Conservation (phyloP, 2,888 invertebrate species). For the Sympetrum striolatum region DNA sequence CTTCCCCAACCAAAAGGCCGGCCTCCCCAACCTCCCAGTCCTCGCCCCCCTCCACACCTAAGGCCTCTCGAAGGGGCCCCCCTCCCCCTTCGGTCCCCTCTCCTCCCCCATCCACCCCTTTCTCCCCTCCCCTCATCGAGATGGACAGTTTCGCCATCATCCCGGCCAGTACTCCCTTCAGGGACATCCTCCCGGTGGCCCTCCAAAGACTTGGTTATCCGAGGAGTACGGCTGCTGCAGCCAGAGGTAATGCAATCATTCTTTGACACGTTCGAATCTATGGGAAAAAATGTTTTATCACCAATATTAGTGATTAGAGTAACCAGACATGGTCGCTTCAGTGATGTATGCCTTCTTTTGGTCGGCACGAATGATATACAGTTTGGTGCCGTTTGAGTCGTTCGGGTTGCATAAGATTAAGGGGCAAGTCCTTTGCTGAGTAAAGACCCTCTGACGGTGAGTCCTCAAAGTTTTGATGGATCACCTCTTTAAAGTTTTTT, state of each 20-base stretch:
- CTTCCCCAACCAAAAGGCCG: not conserved
- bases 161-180: conserved; percentile 86
- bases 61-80: not conserved
- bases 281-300: too few relatives aligned
- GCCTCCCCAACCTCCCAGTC: not conserved
- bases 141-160: conserved; percentile 97
- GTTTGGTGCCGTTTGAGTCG: too few relatives aligned
- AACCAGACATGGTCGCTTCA: too few relatives aligned
- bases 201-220: conserved; percentile 91
- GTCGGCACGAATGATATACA: not conserved
- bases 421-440: too few relatives aligned
- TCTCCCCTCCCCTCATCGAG: conserved; percentile 71
- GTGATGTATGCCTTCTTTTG: too few relatives aligned
- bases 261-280: too few relatives aligned
- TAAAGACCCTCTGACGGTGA: not conserved
- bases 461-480: too few relatives aligned
- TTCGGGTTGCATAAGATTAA: too few relatives aligned
- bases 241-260: conserved; percentile 67
- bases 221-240: conserved; percentile 81
- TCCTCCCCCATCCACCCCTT: conserved; percentile 48
- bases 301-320: too few relatives aligned
- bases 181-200: conserved; percentile 90
- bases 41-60: not conserved
- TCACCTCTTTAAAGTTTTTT: too few relatives aligned
- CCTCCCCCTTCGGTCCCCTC: not conserved